Conservation (phyloP, 2,888 invertebrate genomes). For the Chironomus tentans region DNA sequence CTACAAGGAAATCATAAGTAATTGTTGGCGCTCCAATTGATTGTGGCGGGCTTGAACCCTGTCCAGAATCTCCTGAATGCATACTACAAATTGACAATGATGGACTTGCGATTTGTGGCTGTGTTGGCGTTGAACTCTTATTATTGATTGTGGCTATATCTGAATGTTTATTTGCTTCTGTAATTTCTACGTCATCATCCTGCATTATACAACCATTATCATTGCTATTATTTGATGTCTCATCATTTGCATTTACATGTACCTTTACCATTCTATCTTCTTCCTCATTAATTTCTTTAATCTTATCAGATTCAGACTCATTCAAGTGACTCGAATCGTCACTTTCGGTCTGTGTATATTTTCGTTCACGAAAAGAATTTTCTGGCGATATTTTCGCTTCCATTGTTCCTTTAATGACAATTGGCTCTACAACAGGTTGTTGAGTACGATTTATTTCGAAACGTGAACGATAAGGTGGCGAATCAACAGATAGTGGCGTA, state of each 20-base stretch:
- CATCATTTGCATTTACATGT: constrained; percentile 29
- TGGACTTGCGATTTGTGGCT: constrained; percentile 44
- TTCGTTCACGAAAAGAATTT: constrained; percentile 39
- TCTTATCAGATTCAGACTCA: constrained; percentile 34
- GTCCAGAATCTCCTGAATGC: constrained; percentile 41
- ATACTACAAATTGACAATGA: constrained; percentile 48
- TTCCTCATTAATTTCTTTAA: constrained; percentile 32
- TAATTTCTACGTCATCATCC: constrained; percentile 12
- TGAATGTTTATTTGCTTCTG: neutral
- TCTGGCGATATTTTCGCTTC: constrained; percentile 41
- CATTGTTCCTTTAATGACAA: constrained; percentile 39
- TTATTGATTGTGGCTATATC: neutral
- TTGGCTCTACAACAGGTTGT: constrained; percentile 35
- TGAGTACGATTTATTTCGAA: constrained; percentile 15
- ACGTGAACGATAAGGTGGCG: constrained; percentile 31
- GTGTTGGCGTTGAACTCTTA: neutral
- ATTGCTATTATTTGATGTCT: neutral
- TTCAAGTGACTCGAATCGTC: too few relatives aligned
- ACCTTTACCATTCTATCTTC: neutral
- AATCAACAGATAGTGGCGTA: constrained; percentile 36
- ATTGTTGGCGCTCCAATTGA: constrained; percentile 37
- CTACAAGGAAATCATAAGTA: constrained; percentile 57
- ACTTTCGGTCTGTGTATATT: constrained; percentile 35
- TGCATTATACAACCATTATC: constrained; percentile 11
- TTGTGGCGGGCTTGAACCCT: constrained; percentile 40